Evolutionary conservation across 2,113 vertebrate genomes (phyloP), one percentile per base, ranked within the genome.

Genomic region (Brienomyrus brachyistius): DNA sequence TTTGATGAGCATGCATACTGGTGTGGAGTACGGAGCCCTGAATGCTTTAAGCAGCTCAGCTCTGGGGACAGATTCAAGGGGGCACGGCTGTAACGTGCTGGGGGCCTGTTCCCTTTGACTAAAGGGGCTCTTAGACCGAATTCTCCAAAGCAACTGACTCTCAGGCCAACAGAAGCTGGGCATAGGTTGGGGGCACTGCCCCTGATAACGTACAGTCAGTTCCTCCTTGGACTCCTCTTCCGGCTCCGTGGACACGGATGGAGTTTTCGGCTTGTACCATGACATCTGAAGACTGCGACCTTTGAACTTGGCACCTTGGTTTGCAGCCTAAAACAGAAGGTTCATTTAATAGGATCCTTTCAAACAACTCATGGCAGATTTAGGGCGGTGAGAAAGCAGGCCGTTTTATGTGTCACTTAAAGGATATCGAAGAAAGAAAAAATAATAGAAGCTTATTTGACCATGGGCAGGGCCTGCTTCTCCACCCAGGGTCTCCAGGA

Each of bases 281-380:
- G 97, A 97, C 92, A 99, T 98, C 93, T 98, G 97, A 82, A 99
- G 96, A 92, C 96, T 94, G 27, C 98, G 97, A 92, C 98, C 98
- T 96, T 99, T 99, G 94, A 99, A 99, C 90, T 97, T 97, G 62
- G 98, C 97, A 56, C 98, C 98, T 94, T 99, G 98, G 94, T 98
- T 99, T 93, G 98, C 96, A 94, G 98, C 97, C 98, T 99, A 89
- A 5, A 94, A 90, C 5, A 40, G 43, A 85, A 31, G 4, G 70
- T 35, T 31, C n/a, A 51, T 80, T 80, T 56, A 62, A 88, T 5
- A 47, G 43, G 40, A 87, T 23, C 2, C 52, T 40, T 80, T 35
- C 35, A 43, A 80, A 80, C 15, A 13, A 80, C 31, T 74, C 11
- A 35, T 13, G 7, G 31, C 13, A 80, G 35, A 40, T 35, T 35